A percentile compares a stretch with the other conserved stretches of the same genome.
Conservation (phyloP, 2,888 invertebrate genomes). For the Catocala fraxini region DNA sequence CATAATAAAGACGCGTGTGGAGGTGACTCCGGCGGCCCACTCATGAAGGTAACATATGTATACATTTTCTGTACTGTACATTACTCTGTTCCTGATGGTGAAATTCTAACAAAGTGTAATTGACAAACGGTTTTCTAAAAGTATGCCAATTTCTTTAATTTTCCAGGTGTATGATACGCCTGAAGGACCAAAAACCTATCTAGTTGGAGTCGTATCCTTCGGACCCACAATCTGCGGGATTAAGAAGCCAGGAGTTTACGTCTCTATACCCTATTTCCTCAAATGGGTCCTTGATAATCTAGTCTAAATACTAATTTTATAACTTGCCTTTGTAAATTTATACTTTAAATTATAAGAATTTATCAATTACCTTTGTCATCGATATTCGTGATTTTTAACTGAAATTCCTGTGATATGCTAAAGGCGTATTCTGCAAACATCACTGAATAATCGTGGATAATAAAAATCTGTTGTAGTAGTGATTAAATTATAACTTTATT, state of each 20-base stretch:
- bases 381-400: background rate
- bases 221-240: conserved; percentile 87
- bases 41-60: conserved; percentile 72
- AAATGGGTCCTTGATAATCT: conserved; percentile 86
- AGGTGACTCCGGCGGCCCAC: conserved; percentile 89
- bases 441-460: too few species aligned
- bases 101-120: too few species aligned
- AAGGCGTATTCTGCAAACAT: too few species aligned
- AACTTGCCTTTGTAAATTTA: conserved; percentile 4
- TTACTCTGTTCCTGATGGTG: too few species aligned
- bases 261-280: conserved; percentile 81
- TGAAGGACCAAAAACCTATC: conserved; percentile 83
- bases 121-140: background rate
- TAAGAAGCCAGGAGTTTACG: conserved; percentile 86
- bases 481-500: background rate
- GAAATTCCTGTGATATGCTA: background rate
- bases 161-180: conserved; percentile 77
- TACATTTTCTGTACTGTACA: too few species aligned
- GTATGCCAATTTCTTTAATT: conserved; percentile 1
- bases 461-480: too few species aligned
- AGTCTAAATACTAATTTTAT: conserved; percentile 22
- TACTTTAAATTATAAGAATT: background rate
- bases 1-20: conserved; percentile 88
- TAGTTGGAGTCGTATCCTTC: conserved; percentile 89
- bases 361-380: background rate